Base-by-base conservation (phyloP, 1,140 invertebrate genomes). In the Drosophila baimaii region DNA sequence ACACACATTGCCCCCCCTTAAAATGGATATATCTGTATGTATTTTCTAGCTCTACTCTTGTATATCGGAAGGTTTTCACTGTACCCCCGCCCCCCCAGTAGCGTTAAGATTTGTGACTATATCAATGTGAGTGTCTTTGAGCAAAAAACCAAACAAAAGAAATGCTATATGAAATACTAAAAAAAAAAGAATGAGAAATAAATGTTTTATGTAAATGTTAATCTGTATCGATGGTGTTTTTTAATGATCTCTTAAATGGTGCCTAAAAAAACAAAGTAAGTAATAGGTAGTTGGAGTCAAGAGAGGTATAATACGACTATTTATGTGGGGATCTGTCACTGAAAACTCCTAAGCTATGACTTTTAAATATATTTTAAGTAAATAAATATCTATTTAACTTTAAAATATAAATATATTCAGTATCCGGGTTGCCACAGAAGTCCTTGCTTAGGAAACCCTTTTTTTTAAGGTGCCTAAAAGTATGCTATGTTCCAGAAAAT, bases 141-240 rank as follows among this genome's bases (percentile, higher is more conserved):
- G 62, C 76, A 37, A 81, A 46, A 46, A 81, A 71, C 52, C 61
- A 63, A 64, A 69, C 51, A 75, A 70, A 44, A 37, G 55, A 52
- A 72, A 63, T 33, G 49, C 64, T 57, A 77, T 73, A 79, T 71
- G 47, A 71, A 57, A 68, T 63, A 54, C 41, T 46, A 84, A 70
- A 52, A 64, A 57, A 55, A 58, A 79, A 89, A 84, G 84, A 84
- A 81, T 81, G 68, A 63, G 58, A 81, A 89, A 89, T 89, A 84
- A 89, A 89, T 89, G 85, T 89, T 89, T 89, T 89, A 89, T 89
- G 84, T 89, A 89, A 74, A 89, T 88, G 84, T 89, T 89, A 88
- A 72, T 66, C 21, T 13, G 2, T 44, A 19, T 12, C 21, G 17
- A 8, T 27, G 12, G 12, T 3, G 3, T 5, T 52, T 19, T 55